These are phyloP conservation scores for Nephrotoma appendiculata DNA, from an alignment of 2,888 invertebrate genomes.

Conservation along the genomic window DNA sequence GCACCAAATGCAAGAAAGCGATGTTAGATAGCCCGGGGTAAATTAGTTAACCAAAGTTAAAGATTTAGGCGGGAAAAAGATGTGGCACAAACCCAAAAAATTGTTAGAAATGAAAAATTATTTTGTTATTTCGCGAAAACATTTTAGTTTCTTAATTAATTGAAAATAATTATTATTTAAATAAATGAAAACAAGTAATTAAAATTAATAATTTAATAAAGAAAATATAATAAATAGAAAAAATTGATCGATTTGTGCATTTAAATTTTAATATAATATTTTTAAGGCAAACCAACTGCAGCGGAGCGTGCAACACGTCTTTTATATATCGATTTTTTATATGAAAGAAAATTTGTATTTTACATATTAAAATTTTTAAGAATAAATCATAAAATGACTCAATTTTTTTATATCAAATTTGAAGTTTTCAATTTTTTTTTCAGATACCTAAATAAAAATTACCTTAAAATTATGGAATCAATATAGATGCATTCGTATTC, in stretches of 20 bases:
- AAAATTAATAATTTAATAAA: not conserved
- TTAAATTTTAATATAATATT: not conserved
- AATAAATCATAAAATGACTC: not conserved
- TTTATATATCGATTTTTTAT: not conserved
- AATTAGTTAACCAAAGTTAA: constrained; percentile 6
- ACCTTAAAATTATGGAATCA: no score
- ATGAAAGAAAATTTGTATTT: not conserved
- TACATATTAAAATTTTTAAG: not conserved
- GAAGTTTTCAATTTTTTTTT: not conserved
- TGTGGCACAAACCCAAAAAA: not conserved
- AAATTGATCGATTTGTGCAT: not conserved
- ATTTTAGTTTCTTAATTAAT: not conserved
- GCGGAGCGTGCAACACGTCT: not conserved
- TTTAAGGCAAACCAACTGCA: not conserved
- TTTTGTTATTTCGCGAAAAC: not conserved
- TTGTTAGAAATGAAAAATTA: not conserved
- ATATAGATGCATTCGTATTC: no score
- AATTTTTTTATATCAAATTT: not conserved
- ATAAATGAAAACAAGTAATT: not conserved
- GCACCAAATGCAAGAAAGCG: constrained; percentile 4
- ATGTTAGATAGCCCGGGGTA: not conserved
- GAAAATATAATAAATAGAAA: not conserved
- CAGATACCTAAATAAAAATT: no score
- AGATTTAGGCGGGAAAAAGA: not conserved
- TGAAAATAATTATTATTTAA: not conserved